Evolutionary conservation across 1,140 invertebrate species (phyloP).

Genomic region (Leucophenga varia): DNA sequence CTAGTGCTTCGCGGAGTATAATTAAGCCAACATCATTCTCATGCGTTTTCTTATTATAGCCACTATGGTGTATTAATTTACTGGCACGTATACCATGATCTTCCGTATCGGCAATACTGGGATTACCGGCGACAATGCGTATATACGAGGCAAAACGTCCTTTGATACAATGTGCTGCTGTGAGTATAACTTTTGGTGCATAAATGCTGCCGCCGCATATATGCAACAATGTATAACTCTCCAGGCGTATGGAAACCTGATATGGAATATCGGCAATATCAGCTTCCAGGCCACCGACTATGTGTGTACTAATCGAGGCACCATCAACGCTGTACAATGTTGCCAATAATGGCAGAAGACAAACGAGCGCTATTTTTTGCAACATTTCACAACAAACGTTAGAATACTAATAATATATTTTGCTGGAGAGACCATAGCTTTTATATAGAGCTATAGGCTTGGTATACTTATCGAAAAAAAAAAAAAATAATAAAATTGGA

Average conservation of each 20-base stretch:
- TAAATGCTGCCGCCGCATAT: constrained; percentile 60
- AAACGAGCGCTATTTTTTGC: no score
- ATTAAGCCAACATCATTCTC: constrained; percentile 53
- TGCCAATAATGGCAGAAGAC: no score
- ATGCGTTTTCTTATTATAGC: constrained; percentile 36
- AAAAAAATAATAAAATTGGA: no score
- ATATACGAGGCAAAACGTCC: constrained; percentile 41
- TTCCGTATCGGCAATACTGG: constrained; percentile 39
- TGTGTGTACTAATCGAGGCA: no score
- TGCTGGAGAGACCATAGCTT: no score
- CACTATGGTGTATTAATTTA: constrained; percentile 19
- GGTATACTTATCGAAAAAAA: no score
- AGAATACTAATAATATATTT: no score
- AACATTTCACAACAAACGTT: no score
- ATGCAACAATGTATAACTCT: constrained; percentile 5
- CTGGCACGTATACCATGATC: constrained; percentile 24
- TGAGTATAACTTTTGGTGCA: constrained; percentile 59
- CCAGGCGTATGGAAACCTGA: constrained; percentile 13
- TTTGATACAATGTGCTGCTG: constrained; percentile 62
- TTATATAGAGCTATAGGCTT: no score
- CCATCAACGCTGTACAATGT: no score
- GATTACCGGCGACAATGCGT: constrained; percentile 33
- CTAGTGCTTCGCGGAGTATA: constrained; percentile 29
- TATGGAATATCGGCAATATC: constrained; percentile 18
- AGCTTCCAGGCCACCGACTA: constrained; percentile 21